Evolutionary conservation across 2,113 vertebrate genomes (phyloP).

Genomic region (Xenus cinereus): DNA sequence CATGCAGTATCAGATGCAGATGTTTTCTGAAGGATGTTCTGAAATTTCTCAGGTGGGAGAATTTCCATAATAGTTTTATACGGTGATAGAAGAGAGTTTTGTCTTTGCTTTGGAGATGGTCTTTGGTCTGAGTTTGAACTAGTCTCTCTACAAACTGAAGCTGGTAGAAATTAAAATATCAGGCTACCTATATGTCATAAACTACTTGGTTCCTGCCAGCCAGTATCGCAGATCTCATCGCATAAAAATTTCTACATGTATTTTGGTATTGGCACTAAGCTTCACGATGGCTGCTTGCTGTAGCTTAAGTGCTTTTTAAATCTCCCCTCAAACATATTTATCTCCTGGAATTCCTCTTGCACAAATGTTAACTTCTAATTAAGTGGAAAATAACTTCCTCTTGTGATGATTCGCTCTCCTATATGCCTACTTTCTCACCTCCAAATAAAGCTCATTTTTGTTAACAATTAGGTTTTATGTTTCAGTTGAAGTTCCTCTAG

Average conservation of each 20-base stretch:
- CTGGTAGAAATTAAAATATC: background rate
- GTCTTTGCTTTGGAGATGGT: background rate
- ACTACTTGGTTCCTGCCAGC: background rate
- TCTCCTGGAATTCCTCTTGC: background rate
- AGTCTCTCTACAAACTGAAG: background rate
- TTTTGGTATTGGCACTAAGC: background rate
- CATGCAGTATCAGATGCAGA: background rate
- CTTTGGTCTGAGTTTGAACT: background rate
- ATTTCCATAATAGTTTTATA: background rate
- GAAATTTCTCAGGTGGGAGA: background rate
- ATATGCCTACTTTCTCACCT: background rate
- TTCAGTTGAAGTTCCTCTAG: background rate
- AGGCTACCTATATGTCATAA: background rate
- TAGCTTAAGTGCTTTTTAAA: background rate
- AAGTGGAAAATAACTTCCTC: slow-evolving; percentile 25
- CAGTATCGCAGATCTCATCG: background rate
- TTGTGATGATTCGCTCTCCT: background rate
- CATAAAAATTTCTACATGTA: background rate
- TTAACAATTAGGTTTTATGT: background rate
- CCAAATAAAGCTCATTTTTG: background rate
- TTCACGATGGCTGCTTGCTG: background rate
- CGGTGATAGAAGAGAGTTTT: background rate
- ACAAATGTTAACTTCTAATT: background rate
- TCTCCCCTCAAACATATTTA: background rate
- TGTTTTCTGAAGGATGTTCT: background rate